Base-by-base conservation (phyloP, 35 echinoderm and acorn worm genomes). In the Lytechinus pictus region DNA sequence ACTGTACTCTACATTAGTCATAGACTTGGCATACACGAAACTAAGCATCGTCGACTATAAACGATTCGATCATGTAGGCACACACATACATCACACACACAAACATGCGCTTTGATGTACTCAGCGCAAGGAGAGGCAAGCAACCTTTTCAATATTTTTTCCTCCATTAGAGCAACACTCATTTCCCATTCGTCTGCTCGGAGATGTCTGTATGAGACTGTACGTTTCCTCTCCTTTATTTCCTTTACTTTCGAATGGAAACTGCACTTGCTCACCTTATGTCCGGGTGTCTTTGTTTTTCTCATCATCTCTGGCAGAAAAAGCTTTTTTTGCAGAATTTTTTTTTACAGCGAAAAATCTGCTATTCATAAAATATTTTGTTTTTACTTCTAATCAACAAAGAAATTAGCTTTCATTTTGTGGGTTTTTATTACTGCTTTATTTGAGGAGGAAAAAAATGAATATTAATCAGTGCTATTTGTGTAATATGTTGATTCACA, bases 1-100 rank as follows among this genome's bases (percentile, higher is more conserved):
- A 44, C 88, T 54, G 52, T 90, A 90, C 88, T 90, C 88, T 90
- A 54, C 88, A 90, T 90, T 90, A 90, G 88, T 90, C 88, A 90
- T 54, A 52, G 88, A 33, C 88, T 90, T 90, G 88, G 88, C 88
- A 90, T 33, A 90, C 88, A 90, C n/a, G 27, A 79, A 79, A 79
- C 66, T 79, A 19, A 24, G 66, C 66, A 79, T 79, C 66, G 66
- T 16, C 66, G 21, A 79, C 66, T 7, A 9, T 13, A 57, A 79
- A 79, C 66, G 66, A 79, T 24, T 79, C 66, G n/a, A 19, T 79
- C 66, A 79, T 79, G 66, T 4, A 79, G 66, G 66, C 66, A 71
- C 14, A 11, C 55, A 58, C 13, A 58, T 58, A 58, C 66, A 79
- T 24, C 33, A 44, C 33, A 60, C 66, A 79, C 66, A 79, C 19